Base-by-base conservation (phyloP, 1,140 invertebrate species). In the Dendroctonus ponderosae region DNA sequence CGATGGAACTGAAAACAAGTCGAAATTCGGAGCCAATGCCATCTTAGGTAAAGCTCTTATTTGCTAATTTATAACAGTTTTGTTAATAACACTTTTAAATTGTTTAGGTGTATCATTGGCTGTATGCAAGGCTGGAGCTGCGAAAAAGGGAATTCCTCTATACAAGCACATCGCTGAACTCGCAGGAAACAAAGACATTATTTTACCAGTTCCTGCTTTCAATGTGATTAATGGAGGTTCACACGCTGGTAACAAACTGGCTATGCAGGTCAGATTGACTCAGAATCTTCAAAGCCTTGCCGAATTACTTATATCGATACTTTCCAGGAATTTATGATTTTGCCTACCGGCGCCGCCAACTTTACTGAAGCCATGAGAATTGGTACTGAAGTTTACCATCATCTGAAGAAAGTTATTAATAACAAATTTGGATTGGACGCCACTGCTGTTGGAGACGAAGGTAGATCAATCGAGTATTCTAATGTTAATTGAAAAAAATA, bases 201-300 rank as follows among this genome's bases (percentile, higher is more conserved):
- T 98, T 63, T 82, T 99, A 50, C 97, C 97, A 7, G 92, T 96
- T 6, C 97, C 97, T 66, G 94, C 96, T 44, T 97, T 99, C 80
- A 99, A 99, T 80, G 96, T 99, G 11, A 99, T 99, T 80, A 99
- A 99, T 79, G 98, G 97, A 71, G 97, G 97, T 48, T 96, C 93
- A 59, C 98, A 99, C 80, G 97, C 97, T 78, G 98, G 96, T 67
- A 99, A 99, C 80, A 97, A 97, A 79, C 83, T 99, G 63, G 97
- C 96, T 66, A 98, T 99, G 95, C 97, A 99, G 80, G 96, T 98
- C 95, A 94, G 97, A n/a, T 63, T 11, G 38, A 11, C 48, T 52
- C n/a, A 37, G 11, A 0, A 57, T 43, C 41, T 40, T 40, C 44
- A 57, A 46, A 46, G 43, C 43, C 12, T 46, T 26, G 8, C 43